Conservation (phyloP, 2,888 invertebrate species). For the Tipula unca region DNA sequence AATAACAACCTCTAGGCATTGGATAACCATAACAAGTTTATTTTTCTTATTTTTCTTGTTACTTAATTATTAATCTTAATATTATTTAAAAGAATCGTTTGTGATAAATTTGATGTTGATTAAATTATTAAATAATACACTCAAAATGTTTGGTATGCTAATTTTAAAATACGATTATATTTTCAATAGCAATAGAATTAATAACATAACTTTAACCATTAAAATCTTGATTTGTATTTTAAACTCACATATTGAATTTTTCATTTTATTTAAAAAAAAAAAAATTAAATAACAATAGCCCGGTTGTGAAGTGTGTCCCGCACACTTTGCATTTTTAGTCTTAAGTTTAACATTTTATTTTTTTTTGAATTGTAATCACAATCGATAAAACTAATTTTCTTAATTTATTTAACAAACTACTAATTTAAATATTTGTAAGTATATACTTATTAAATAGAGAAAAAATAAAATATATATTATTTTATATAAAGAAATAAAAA, state of each 20-base stretch:
- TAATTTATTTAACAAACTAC: neutral
- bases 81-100: neutral
- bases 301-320: neutral
- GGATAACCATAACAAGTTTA: neutral
- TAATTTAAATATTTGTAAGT: neutral
- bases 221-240: neutral
- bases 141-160: neutral
- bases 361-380: neutral
- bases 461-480: neutral
- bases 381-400: neutral
- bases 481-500: neutral
- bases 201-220: neutral
- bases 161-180: neutral
- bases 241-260: neutral
- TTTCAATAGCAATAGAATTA: neutral
- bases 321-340: neutral
- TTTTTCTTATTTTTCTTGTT: conserved; percentile 8
- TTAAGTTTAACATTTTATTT: neutral
- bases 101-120: neutral
- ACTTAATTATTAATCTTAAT: neutral
- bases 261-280: neutral
- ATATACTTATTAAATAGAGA: neutral
- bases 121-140: neutral
- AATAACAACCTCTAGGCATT: neutral
- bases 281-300: neutral